Evolutionary conservation across 2,888 invertebrate genomes (phyloP).

Genomic region (Copidosoma aretas): DNA sequence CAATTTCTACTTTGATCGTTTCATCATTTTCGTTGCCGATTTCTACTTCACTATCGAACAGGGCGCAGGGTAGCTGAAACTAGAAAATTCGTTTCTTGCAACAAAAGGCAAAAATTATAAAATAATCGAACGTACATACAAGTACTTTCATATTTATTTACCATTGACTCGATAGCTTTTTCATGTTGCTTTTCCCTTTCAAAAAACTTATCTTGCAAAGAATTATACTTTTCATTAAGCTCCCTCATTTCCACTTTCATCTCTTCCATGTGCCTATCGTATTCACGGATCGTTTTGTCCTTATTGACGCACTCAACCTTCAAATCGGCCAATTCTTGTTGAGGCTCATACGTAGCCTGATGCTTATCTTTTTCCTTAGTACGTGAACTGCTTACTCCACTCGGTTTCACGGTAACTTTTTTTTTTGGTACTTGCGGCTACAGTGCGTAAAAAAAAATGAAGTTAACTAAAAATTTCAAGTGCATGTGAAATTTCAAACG

Average conservation of each 20-base stretch:
- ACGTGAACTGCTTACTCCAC: slow-evolving; percentile 42
- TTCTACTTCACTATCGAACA: not conserved
- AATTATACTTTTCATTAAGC: slow-evolving; percentile 45
- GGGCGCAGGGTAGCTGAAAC: not conserved
- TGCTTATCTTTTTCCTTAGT: slow-evolving; percentile 43
- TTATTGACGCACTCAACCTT: slow-evolving; percentile 57
- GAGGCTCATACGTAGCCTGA: slow-evolving; percentile 48
- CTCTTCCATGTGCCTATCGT: slow-evolving; percentile 54
- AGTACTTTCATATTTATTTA: slow-evolving; percentile 24
- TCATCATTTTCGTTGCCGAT: slow-evolving; percentile 34
- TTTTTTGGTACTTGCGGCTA: slow-evolving; percentile 54
- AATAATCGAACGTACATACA: slow-evolving; percentile 1
- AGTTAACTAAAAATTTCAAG: slow-evolving; percentile 1
- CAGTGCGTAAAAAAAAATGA: slow-evolving; percentile 13
- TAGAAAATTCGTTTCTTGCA: not conserved
- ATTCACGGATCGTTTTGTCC: slow-evolving; percentile 56
- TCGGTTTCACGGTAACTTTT: slow-evolving; percentile 45
- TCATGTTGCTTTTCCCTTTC: slow-evolving; percentile 49
- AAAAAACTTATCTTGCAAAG: slow-evolving; percentile 44
- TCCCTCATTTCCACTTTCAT: slow-evolving; percentile 49
- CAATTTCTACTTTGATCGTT: slow-evolving; percentile 40
- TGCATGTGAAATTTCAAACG: not conserved
- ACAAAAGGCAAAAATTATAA: slow-evolving; percentile 5
- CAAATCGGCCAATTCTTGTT: slow-evolving; percentile 55
- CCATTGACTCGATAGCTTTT: slow-evolving; percentile 54